Base-by-base conservation (phyloP, 2,797 vertebrate genomes). In the Triplophysa bombifrons region DNA sequence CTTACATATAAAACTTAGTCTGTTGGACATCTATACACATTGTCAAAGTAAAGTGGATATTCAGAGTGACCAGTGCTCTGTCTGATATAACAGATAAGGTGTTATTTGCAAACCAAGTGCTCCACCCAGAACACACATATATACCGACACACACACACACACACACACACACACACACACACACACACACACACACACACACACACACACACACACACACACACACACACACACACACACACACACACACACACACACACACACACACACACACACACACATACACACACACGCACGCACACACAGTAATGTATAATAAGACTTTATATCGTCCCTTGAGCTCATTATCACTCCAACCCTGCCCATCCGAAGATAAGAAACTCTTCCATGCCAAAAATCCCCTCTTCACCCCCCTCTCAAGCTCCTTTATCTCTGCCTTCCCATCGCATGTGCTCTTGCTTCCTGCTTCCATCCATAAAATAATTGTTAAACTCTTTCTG, bases 351-450 rank as follows among this genome's bases (percentile, higher is more conserved):
- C 76, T 84, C 46, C 74, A 50, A 78, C 82, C 84, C 82, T 74
- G 73, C 81, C 84, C 85, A 88, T 90, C 89, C 89, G 85, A 85
- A 91, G 91, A 93, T 92, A 91, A 91, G 89, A 84, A 72, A 61
- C 50, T 22, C 55, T 65, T 84, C 84, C 77, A 67, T 44, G 53
- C 77, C 81, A 76, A 82, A 85, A 80, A 80, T 75, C 58, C 79
- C 71, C 69, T 65, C 30, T 64, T 51, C 63, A 60, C 60, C 5
- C 60, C 34, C 69, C 68, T 13, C 27, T 76, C 58, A 68, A 51
- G 80, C 55, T 75, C 77, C 66, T n/a, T 65, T 3, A 50, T 55
- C n/a, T 11, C 53, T 55, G 53, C 53, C 9, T 55, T 38, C n/a
- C 53, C n/a, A 55, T 55, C 9, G 50, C 16, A 55, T 2, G 51